These are phyloP conservation scores for Lottia gigantea DNA, from an alignment of 2,888 invertebrate species.

Conservation along the genomic window DNA sequence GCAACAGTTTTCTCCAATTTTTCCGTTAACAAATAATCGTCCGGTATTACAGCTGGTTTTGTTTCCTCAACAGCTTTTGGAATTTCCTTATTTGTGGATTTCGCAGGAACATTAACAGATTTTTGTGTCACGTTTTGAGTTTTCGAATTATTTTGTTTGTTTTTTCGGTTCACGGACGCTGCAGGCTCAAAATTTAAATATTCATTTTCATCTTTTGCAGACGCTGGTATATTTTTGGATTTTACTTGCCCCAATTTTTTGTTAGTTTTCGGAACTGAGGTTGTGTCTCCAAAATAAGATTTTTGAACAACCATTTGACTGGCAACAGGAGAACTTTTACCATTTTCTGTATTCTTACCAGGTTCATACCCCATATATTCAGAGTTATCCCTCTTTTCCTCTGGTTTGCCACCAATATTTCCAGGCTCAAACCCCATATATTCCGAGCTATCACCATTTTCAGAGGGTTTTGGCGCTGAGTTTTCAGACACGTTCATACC, in stretches of 20 bases:
- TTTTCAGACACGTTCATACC: not conserved
- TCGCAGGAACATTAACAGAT: not conserved
- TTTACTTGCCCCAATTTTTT: not conserved
- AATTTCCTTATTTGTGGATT: not conserved
- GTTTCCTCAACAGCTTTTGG: constrained; percentile 16
- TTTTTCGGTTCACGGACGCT: not conserved
- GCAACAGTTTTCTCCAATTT: constrained; percentile 12
- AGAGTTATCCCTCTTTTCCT: constrained; percentile 21
- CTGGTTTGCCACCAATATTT: not conserved
- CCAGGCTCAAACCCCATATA: too few relatives aligned
- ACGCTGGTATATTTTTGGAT: constrained; percentile 18
- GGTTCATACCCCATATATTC: constrained; percentile 42
- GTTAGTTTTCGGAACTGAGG: not conserved
- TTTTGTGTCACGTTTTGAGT: not conserved
- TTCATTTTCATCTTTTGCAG: not conserved
- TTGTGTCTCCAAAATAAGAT: not conserved
- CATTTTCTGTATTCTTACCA: constrained; percentile 15
- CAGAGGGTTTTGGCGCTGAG: not conserved
- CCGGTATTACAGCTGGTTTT: constrained; percentile 15
- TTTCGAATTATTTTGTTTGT: not conserved
- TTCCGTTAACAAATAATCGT: not conserved
- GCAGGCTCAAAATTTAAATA: constrained; percentile 7
- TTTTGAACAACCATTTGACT: not conserved
- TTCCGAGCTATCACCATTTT: not conserved
- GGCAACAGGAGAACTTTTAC: not conserved